Evolutionary conservation across 2,113 vertebrate genomes (phyloP).

Genomic region (Oxyruncus cristatus): DNA sequence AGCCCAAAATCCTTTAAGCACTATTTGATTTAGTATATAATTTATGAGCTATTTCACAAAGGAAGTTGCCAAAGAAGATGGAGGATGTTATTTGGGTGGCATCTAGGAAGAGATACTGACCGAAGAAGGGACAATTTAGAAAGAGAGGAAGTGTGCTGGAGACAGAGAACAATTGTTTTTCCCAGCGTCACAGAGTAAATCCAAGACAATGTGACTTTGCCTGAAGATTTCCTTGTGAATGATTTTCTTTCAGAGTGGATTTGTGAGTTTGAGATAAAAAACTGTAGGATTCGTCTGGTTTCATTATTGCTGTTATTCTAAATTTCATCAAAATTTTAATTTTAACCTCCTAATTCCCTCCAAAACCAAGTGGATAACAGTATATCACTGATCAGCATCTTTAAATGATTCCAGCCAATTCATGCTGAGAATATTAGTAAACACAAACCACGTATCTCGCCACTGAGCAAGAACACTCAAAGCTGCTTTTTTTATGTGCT

Average conservation of each 20-base stretch:
- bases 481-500: neutral
- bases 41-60: neutral
- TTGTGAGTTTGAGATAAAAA: neutral
- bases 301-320: rapidly evolving
- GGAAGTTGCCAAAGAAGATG: neutral
- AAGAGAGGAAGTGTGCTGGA: neutral
- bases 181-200: neutral
- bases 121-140: neutral
- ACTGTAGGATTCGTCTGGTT: neutral
- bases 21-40: neutral
- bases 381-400: neutral
- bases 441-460: neutral
- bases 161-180: neutral
- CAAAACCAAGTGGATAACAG: neutral
- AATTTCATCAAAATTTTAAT: neutral
- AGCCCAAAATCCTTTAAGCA: neutral
- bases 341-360: neutral
- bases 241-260: neutral
- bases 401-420: neutral
- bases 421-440: neutral
- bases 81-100: neutral
- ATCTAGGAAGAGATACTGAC: neutral
- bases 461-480: neutral
- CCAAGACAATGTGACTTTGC: neutral
- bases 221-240: neutral